phyloP scores from a whole-genome alignment of 1,140 invertebrate genomes.

The Centruroides vittatus region DNA sequence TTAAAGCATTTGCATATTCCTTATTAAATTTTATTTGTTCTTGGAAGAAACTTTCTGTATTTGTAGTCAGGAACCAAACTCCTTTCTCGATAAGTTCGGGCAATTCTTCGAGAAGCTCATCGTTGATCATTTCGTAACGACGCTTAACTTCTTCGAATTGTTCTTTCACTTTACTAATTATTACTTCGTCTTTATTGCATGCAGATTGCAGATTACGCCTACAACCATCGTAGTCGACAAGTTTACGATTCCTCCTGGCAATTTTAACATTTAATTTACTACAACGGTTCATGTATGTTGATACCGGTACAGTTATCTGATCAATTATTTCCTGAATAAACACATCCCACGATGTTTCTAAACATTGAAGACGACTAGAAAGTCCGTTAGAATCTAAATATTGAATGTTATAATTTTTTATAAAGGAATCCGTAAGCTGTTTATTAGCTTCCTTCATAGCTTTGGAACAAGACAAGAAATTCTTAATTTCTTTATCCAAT shows the following conservation, averaged over 20 bases:
- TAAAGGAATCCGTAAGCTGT: conserved; percentile 74
- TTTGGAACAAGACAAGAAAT: conserved; percentile 43
- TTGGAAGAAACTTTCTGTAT: conserved; percentile 75
- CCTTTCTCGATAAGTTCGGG: conserved; percentile 47
- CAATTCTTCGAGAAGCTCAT: conserved; percentile 85
- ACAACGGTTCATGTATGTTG: conserved; percentile 62
- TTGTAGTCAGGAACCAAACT: conserved; percentile 77
- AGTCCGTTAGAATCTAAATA: conserved; percentile 84
- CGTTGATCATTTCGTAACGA: conserved; percentile 55
- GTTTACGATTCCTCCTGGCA: conserved; percentile 85
- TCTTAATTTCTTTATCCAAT: conserved; percentile 92
- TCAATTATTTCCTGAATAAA: conserved; percentile 87
- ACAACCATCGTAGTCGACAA: conserved; percentile 92
- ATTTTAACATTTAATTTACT: conserved; percentile 49
- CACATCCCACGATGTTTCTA: conserved; percentile 89
- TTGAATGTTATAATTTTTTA: conserved; percentile 82
- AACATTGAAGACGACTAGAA: conserved; percentile 53
- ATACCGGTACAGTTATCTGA: conserved; percentile 82
- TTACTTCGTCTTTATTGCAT: conserved; percentile 81
- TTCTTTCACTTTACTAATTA: conserved; percentile 48
- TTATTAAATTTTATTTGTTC: conserved; percentile 82
- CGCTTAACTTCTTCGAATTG: conserved; percentile 36
- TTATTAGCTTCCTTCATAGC: conserved; percentile 83
- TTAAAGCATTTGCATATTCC: conserved; percentile 65
- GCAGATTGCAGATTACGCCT: conserved; percentile 84